Evolutionary conservation across 1,140 invertebrate genomes (phyloP).

Genomic region (Drosophila funebris): DNA sequence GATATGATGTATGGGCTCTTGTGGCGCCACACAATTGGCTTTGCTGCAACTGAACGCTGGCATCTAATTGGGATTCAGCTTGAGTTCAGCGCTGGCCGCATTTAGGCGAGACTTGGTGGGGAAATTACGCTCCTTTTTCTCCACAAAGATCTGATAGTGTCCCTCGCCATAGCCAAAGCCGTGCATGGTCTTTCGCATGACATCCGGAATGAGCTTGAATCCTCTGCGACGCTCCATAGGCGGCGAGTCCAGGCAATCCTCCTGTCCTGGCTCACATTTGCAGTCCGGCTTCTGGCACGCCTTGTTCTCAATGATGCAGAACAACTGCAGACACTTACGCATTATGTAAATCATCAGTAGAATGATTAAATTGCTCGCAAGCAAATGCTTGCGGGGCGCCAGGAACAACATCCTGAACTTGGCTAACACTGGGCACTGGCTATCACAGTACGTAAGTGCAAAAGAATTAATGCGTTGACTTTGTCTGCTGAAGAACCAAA

Average conservation of each 20-base stretch:
- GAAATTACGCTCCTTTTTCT: constrained; percentile 76
- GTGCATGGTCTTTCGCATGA: constrained; percentile 74
- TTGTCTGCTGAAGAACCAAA: constrained; percentile 38
- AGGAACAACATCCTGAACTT: constrained; percentile 64
- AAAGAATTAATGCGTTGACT: constrained; percentile 10
- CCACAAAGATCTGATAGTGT: constrained; percentile 78
- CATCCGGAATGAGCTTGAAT: constrained; percentile 66
- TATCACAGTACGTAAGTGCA: constrained; percentile 56
- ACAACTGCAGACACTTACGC: constrained; percentile 71
- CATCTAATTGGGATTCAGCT: constrained; percentile 79
- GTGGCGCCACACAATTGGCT: neutral
- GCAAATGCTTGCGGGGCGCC: constrained; percentile 75
- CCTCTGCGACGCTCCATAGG: constrained; percentile 36
- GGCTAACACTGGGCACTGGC: constrained; percentile 23
- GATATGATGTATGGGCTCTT: neutral
- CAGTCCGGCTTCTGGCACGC: constrained; percentile 41
- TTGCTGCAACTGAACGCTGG: neutral
- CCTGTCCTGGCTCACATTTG: constrained; percentile 11
- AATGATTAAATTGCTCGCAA: constrained; percentile 71
- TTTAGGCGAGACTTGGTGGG: constrained; percentile 72
- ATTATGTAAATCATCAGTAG: constrained; percentile 71
- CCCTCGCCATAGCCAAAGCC: constrained; percentile 78
- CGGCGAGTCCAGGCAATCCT: constrained; percentile 37
- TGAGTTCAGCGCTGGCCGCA: constrained; percentile 77
- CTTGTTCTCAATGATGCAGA: constrained; percentile 76